phyloP scores from a whole-genome alignment of 2,797 vertebrate genomes.

The Hemibagrus guttatus region DNA sequence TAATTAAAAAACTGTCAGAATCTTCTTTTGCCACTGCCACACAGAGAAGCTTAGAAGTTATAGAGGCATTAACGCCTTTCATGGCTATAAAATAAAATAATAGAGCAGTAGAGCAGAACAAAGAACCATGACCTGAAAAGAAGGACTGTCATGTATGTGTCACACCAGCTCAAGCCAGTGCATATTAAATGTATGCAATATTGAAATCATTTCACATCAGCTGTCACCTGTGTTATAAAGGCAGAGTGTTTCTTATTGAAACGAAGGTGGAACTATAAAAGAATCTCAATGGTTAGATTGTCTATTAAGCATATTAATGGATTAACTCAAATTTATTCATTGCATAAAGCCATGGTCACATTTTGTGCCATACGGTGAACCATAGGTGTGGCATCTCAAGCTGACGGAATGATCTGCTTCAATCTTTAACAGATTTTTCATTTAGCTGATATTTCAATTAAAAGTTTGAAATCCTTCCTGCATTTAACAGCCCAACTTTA shows the following conservation, averaged over 20 bases:
- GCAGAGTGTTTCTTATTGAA: background rate
- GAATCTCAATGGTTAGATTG: background rate
- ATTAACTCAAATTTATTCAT: background rate
- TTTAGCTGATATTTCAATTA: background rate
- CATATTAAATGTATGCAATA: background rate
- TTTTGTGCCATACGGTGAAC: background rate
- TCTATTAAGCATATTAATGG: background rate
- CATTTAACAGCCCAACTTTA: background rate
- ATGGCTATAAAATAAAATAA: slow-evolving; percentile 10
- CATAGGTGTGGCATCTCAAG: background rate
- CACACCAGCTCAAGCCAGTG: background rate
- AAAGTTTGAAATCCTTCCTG: background rate
- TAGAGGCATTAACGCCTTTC: slow-evolving; percentile 19
- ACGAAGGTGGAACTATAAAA: background rate
- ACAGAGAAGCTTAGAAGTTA: slow-evolving; percentile 4
- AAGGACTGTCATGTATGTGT: background rate
- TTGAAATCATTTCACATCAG: background rate
- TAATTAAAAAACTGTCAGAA: slow-evolving; percentile 13
- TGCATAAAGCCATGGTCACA: background rate
- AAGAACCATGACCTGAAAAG: slow-evolving; percentile 20
- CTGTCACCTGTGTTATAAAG: background rate
- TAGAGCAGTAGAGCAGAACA: slow-evolving; percentile 5
- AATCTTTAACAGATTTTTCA: background rate
- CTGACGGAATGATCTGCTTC: background rate
- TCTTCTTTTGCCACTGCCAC: background rate